phyloP scores from a whole-genome alignment of 92 coral and sea anemone genomes.

The Porites divaricata region DNA sequence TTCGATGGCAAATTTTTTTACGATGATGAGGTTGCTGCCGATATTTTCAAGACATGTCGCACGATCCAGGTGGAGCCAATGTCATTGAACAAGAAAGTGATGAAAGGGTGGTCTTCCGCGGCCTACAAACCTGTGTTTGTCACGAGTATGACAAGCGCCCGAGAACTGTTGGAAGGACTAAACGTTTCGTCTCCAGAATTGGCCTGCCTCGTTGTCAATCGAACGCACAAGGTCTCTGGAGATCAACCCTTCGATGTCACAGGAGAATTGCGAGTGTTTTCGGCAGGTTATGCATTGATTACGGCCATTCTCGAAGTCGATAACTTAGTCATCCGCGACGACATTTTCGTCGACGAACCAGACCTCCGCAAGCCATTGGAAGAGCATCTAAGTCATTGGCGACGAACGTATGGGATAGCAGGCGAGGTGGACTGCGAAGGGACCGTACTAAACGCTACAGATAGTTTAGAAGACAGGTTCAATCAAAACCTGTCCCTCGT shows the following conservation, averaged over 20 bases:
- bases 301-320: too few relatives aligned
- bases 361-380: neutral
- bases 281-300: neutral
- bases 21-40: neutral
- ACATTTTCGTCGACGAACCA: neutral
- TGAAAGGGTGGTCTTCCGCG: neutral
- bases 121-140: neutral
- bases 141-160: neutral
- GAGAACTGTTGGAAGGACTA: neutral
- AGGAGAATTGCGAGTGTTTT: neutral
- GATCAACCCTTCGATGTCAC: neutral
- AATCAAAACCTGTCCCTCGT: too few relatives aligned
- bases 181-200: neutral
- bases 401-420: neutral
- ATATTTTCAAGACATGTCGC: neutral
- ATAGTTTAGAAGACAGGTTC: too few relatives aligned
- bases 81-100: neutral
- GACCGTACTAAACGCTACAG: too few relatives aligned
- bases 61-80: neutral
- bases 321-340: neutral
- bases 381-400: neutral
- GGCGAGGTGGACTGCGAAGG: conserved; percentile 3
- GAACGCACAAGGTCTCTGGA: neutral
- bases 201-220: neutral
- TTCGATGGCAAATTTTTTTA: neutral